These are phyloP conservation scores for Hypsopygia costalis DNA, from an alignment of 2,888 invertebrate species.

Conservation along the genomic window DNA sequence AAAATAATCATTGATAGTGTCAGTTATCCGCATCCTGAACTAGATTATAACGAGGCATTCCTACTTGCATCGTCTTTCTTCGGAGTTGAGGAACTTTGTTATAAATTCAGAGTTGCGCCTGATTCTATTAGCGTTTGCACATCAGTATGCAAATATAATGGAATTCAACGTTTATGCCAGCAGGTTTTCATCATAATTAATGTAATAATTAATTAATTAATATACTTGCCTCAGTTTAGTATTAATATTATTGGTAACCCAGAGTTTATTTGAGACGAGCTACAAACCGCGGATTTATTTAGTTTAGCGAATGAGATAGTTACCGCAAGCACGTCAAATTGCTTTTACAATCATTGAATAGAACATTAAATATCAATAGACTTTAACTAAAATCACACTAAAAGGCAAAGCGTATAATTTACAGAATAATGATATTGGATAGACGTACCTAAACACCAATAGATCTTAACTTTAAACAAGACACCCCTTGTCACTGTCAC, in stretches of 20 bases:
- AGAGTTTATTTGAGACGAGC: too few relatives aligned
- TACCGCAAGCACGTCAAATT: too few relatives aligned
- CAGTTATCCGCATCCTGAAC: not conserved
- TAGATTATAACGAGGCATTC: not conserved
- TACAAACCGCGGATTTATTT: too few relatives aligned
- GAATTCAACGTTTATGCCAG: constrained; percentile 2
- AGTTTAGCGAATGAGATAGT: too few relatives aligned
- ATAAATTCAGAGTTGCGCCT: constrained; percentile 12
- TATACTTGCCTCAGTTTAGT: too few relatives aligned
- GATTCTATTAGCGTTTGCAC: constrained; percentile 9
- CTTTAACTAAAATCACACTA: too few relatives aligned
- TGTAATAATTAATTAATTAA: too few relatives aligned
- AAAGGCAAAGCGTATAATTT: too few relatives aligned
- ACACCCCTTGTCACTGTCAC: not conserved
- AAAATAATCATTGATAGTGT: not conserved
- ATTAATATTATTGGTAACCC: too few relatives aligned
- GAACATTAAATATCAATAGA: too few relatives aligned
- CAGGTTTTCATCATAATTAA: not conserved
- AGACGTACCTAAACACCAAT: not conserved
- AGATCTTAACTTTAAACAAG: constrained; percentile 1
- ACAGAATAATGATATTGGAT: not conserved
- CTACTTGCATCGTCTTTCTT: not conserved
- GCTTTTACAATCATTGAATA: too few relatives aligned
- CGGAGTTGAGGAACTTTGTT: constrained; percentile 9
- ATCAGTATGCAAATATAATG: constrained; percentile 9